phyloP scores from a whole-genome alignment of 2,113 vertebrate genomes.

The Falcunculus frontatus region DNA sequence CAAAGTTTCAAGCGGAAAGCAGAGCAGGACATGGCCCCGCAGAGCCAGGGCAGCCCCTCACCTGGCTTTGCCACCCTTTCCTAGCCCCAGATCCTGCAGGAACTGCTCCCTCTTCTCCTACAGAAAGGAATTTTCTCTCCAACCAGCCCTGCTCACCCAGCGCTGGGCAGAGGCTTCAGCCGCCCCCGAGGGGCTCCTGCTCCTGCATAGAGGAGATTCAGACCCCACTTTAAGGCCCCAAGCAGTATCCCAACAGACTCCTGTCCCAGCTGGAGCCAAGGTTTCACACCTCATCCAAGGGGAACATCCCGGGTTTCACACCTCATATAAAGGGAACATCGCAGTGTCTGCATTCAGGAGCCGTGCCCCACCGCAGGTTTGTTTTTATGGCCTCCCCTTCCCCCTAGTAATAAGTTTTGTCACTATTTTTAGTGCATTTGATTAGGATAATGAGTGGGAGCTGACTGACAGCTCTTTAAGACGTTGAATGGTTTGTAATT shows the following conservation, averaged over 20 bases:
- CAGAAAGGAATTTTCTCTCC: background rate
- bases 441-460: slow-evolving; percentile 52
- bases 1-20: background rate
- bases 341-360: background rate
- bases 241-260: background rate
- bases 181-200: rapidly evolving
- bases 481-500: slow-evolving; percentile 53
- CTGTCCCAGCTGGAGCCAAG: background rate
- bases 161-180: background rate
- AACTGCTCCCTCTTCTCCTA: background rate
- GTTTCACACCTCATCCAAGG: background rate
- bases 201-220: background rate
- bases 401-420: background rate
- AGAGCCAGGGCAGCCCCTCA: background rate
- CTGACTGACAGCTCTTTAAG: slow-evolving; percentile 57
- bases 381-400: background rate
- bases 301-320: background rate
- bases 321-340: background rate
- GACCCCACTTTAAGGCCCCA: background rate
- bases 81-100: background rate
- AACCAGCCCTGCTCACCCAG: background rate
- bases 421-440: slow-evolving; percentile 59
- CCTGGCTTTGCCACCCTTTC: background rate
- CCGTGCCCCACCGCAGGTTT: background rate
- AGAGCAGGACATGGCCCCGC: rapidly evolving